Conservation (phyloP, 2,888 invertebrate species). For the Ypsolopha scabrella region DNA sequence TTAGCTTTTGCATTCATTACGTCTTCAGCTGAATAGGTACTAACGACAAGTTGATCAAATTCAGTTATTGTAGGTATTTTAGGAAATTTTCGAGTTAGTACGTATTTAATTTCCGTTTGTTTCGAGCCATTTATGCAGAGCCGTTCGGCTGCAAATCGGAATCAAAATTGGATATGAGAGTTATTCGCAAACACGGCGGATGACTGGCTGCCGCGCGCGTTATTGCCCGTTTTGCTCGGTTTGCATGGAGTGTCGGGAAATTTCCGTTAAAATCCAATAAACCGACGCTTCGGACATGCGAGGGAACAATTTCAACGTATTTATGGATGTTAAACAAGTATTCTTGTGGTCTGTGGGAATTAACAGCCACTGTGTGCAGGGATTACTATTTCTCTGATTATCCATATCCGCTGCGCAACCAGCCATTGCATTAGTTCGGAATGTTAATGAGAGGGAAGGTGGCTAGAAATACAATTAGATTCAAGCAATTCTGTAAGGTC, state of each 20-base stretch:
- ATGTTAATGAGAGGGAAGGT: no score
- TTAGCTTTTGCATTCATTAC: not conserved
- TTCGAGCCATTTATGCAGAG: not conserved
- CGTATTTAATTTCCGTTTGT: conserved; percentile 3
- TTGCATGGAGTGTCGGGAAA: conserved; percentile 36
- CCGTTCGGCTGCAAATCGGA: conserved; percentile 38
- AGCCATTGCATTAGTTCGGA: no score
- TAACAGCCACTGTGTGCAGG: not conserved
- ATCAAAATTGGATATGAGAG: conserved; percentile 48
- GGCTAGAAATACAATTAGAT: no score
- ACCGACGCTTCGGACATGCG: conserved; percentile 28
- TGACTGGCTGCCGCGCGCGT: conserved; percentile 14
- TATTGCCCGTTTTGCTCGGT: conserved; percentile 40
- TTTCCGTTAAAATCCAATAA: conserved; percentile 65
- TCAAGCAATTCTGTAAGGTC: no score
- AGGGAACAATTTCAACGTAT: conserved; percentile 20
- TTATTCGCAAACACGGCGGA: conserved; percentile 41
- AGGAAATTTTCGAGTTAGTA: not conserved
- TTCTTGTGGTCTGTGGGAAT: conserved; percentile 5
- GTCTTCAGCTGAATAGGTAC: not conserved
- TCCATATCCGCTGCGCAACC: no score
- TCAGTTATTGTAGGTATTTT: conserved; percentile 5
- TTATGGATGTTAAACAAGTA: conserved; percentile 6
- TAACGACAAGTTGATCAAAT: not conserved
- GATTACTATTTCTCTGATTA: no score